Evolutionary conservation across 2,888 invertebrate species (phyloP).

Genomic region (Habroteleia sp.): DNA sequence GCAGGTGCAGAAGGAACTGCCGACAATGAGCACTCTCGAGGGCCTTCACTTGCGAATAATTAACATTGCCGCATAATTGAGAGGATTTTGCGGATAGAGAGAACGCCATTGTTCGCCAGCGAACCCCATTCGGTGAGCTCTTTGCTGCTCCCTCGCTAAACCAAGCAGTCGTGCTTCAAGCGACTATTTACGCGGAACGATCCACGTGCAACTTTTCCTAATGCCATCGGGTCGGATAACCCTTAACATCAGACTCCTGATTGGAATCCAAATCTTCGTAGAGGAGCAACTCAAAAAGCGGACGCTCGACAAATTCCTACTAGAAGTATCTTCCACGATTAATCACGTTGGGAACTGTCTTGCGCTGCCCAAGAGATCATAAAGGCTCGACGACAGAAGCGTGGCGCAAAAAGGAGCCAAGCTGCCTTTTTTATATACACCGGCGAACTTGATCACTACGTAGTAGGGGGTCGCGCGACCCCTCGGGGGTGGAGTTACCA

Average conservation of each 20-base stretch:
- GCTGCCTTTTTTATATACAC: conserved; percentile 48
- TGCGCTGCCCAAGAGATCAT: not conserved
- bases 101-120: conserved; percentile 71
- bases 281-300: too few species aligned
- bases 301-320: too few species aligned
- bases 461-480: conserved; percentile 30
- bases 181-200: conserved; percentile 25
- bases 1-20: conserved; percentile 7
- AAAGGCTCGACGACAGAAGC: too few species aligned
- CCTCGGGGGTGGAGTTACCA: conserved; percentile 69
- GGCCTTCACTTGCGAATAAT: conserved; percentile 74
- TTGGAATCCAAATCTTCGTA: too few species aligned
- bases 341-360: not conserved
- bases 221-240: conserved; percentile 9
- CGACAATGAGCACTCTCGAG: conserved; percentile 46
- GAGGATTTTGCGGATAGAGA: conserved; percentile 73
- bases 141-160: conserved; percentile 43
- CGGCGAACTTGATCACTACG: conserved; percentile 49
- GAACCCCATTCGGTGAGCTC: conserved; percentile 67
- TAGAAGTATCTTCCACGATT: not conserved
- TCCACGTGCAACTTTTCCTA: conserved; percentile 34
- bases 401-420: not conserved
- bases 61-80: conserved; percentile 78
- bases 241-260: too few species aligned
- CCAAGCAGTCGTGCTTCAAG: conserved; percentile 39